Conservation (phyloP, 2,888 invertebrate species). For the Aleiodes alternator region DNA sequence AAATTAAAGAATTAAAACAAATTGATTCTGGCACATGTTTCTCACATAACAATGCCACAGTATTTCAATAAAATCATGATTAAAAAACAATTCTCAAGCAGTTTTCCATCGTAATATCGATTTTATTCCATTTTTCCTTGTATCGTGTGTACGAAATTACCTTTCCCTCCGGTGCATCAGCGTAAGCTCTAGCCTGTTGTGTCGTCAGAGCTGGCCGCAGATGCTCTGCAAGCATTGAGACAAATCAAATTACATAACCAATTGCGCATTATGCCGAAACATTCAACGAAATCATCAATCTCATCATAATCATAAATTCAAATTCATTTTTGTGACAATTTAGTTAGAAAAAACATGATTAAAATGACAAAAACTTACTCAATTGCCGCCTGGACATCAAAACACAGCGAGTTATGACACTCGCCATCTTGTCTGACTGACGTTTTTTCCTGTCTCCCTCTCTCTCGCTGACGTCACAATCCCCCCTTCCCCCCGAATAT, state of each 20-base stretch:
- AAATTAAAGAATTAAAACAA: too few relatives aligned
- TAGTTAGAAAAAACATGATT: slow-evolving; percentile 5
- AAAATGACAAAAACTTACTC: slow-evolving; percentile 77
- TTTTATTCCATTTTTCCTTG: too few relatives aligned
- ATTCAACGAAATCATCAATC: slow-evolving; percentile 26
- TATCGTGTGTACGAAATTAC: slow-evolving; percentile 52
- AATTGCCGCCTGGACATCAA: slow-evolving; percentile 79
- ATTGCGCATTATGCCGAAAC: slow-evolving; percentile 41
- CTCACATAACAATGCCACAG: too few relatives aligned
- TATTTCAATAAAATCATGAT: too few relatives aligned
- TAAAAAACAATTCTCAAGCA: too few relatives aligned
- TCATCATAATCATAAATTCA: background rate
- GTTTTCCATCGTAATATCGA: too few relatives aligned
- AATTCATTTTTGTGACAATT: background rate
- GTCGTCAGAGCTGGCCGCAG: slow-evolving; percentile 64
- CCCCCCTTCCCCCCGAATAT: too few relatives aligned
- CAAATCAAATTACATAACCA: slow-evolving; percentile 68
- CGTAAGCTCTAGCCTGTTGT: slow-evolving; percentile 67
- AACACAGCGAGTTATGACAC: slow-evolving; percentile 82
- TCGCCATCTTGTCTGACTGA: slow-evolving; percentile 81
- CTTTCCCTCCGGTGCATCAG: slow-evolving; percentile 72
- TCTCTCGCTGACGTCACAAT: background rate
- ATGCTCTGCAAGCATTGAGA: slow-evolving; percentile 66
- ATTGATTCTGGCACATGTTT: too few relatives aligned
- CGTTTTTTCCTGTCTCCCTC: slow-evolving; percentile 16